Evolutionary conservation across 2,888 invertebrate species (phyloP).

Genomic region (Ophion obscuratus): DNA sequence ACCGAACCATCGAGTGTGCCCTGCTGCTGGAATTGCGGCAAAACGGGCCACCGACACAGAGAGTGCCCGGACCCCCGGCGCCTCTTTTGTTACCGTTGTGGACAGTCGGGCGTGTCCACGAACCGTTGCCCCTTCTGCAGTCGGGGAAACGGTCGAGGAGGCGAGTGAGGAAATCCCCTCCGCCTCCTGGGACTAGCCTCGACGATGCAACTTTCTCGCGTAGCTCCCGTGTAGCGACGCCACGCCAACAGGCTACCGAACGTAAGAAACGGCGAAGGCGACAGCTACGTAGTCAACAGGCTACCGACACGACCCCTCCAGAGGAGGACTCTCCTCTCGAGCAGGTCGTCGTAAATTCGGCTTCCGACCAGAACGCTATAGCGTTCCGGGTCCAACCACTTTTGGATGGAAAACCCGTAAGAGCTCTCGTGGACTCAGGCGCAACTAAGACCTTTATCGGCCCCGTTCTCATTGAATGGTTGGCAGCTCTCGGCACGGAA

Average conservation of each 20-base stretch:
- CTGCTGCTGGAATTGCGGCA: conserved; percentile 6
- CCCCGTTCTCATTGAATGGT: not conserved
- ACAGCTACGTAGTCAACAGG: too few relatives aligned
- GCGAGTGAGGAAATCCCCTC: too few relatives aligned
- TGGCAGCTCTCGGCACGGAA: not conserved
- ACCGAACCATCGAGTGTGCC: not conserved
- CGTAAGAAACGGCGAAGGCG: too few relatives aligned
- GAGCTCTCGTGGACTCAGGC: too few relatives aligned
- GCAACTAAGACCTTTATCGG: too few relatives aligned
- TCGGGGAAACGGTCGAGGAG: too few relatives aligned
- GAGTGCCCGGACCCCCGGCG: not conserved
- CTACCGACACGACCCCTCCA: too few relatives aligned
- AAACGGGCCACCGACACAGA: conserved; percentile 21
- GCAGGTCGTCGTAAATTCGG: not conserved
- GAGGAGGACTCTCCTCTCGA: not conserved
- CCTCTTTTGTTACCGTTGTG: conserved; percentile 9
- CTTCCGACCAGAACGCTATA: not conserved
- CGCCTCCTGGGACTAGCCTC: too few relatives aligned
- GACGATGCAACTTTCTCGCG: too few relatives aligned
- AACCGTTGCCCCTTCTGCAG: too few relatives aligned
- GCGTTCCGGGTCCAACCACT: not conserved
- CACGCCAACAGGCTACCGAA: not conserved
- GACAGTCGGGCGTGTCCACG: too few relatives aligned
- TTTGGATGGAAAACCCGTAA: not conserved
- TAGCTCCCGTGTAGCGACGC: too few relatives aligned